A percentile compares a stretch with the other conserved stretches of the same genome.
Evolutionary conservation across 1,140 invertebrate genomes (phyloP).

Genomic region (Caligus rogercresseyi): DNA sequence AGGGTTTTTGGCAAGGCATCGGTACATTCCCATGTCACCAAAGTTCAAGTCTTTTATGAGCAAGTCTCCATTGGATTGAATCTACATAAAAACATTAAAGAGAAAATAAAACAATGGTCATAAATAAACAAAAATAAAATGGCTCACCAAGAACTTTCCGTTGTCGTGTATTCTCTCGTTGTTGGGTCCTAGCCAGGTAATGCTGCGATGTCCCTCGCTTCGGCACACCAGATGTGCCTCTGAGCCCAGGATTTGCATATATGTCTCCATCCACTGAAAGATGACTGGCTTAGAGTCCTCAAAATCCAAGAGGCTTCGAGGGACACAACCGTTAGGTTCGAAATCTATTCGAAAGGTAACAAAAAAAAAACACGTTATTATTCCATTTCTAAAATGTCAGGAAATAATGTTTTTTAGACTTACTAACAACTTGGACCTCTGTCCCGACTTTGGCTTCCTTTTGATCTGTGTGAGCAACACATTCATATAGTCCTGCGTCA

Average conservation of each 20-base stretch:
- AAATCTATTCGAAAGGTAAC: background rate
- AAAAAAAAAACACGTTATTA: background rate
- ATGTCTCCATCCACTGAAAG: slow-evolving; percentile 8
- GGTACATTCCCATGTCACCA: slow-evolving; percentile 8
- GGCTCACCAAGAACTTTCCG: background rate
- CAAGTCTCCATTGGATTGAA: background rate
- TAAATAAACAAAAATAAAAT: background rate
- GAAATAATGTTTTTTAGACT: background rate
- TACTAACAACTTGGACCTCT: slow-evolving; percentile 17
- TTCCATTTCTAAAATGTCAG: background rate
- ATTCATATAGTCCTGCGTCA: slow-evolving; percentile 14
- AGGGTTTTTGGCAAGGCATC: slow-evolving; percentile 3
- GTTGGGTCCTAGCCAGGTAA: background rate
- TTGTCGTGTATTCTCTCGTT: background rate
- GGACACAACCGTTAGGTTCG: slow-evolving; percentile 3
- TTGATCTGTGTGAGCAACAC: slow-evolving; percentile 5
- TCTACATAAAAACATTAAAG: background rate
- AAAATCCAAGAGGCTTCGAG: background rate
- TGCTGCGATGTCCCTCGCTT: background rate
- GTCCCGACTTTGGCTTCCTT: slow-evolving; percentile 3
- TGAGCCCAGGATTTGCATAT: background rate
- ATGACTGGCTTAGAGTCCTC: background rate
- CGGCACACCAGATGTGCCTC: slow-evolving; percentile 5
- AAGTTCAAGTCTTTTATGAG: slow-evolving; percentile 14
- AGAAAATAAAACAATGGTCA: background rate